These are phyloP conservation scores for Bombylius major DNA, from an alignment of 2,888 invertebrate genomes.

Conservation along the genomic window DNA sequence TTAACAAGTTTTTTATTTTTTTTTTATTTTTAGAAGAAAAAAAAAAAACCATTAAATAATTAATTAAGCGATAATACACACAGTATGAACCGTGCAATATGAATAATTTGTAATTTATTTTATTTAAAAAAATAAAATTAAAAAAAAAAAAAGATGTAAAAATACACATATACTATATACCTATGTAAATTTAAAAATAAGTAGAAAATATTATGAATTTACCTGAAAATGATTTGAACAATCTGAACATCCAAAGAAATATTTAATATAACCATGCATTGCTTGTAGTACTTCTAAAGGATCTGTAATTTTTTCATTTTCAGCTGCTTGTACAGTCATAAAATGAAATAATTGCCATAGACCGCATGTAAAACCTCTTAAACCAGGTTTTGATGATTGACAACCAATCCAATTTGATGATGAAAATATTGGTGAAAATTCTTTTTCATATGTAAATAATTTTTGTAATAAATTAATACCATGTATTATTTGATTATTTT, in stretches of 20 bases:
- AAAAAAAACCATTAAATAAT: no score
- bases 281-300: slow-evolving; percentile 62
- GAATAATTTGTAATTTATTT: no score
- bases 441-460: slow-evolving; percentile 41
- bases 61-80: no score
- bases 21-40: no score
- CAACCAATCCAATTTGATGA: slow-evolving; percentile 63
- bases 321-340: slow-evolving; percentile 65
- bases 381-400: slow-evolving; percentile 55
- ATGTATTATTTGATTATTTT: slow-evolving; percentile 39
- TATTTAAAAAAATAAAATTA: no score
- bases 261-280: slow-evolving; percentile 76
- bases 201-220: neutral
- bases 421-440: slow-evolving; percentile 41
- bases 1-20: no score
- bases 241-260: slow-evolving; percentile 89
- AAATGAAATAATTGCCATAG: slow-evolving; percentile 93
- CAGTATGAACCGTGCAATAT: no score
- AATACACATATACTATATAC: no score
- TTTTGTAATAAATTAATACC: slow-evolving; percentile 44
- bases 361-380: slow-evolving; percentile 85
- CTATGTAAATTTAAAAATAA: no score
- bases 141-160: no score
- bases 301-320: slow-evolving; percentile 37
- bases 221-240: slow-evolving; percentile 80